These are phyloP conservation scores for Dryomyza anilis DNA, from an alignment of 2,888 invertebrate species.

Conservation along the genomic window DNA sequence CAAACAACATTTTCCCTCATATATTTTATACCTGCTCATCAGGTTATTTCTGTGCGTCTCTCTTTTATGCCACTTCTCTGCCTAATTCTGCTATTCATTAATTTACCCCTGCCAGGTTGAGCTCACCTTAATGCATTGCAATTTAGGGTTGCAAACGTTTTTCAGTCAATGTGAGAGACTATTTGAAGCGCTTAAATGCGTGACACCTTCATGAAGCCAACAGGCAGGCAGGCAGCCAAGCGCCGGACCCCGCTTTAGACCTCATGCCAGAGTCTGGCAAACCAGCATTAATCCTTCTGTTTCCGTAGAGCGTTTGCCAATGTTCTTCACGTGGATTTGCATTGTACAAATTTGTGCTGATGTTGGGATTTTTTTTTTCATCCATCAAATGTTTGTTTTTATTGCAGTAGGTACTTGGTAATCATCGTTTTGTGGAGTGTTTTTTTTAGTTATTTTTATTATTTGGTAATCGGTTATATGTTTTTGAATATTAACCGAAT, in stretches of 20 bases:
- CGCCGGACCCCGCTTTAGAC: slow-evolving; percentile 24
- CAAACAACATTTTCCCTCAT: no score
- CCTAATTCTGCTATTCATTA: slow-evolving; percentile 3
- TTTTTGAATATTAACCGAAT: no score
- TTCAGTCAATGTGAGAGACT: slow-evolving; percentile 30
- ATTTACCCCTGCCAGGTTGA: slow-evolving; percentile 25
- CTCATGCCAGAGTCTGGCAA: slow-evolving; percentile 33
- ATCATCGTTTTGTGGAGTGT: no score
- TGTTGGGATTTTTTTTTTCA: slow-evolving; percentile 1
- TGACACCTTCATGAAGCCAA: slow-evolving; percentile 44
- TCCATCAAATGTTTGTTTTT: background rate
- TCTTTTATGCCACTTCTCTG: background rate
- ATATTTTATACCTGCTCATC: slow-evolving; percentile 22
- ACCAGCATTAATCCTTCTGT: slow-evolving; percentile 54
- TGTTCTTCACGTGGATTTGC: slow-evolving; percentile 15
- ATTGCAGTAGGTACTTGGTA: no score
- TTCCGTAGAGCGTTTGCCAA: slow-evolving; percentile 11
- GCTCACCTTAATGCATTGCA: slow-evolving; percentile 5
- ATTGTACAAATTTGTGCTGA: slow-evolving; percentile 19
- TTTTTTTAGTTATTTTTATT: no score
- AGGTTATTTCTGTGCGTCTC: background rate
- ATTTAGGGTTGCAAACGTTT: slow-evolving; percentile 46
- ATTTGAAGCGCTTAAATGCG: slow-evolving; percentile 33
- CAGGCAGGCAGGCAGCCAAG: slow-evolving; percentile 24
- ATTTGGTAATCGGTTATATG: no score